Evolutionary conservation across 2,113 vertebrate species (phyloP).

Genomic region (Oreochromis spilurus): DNA sequence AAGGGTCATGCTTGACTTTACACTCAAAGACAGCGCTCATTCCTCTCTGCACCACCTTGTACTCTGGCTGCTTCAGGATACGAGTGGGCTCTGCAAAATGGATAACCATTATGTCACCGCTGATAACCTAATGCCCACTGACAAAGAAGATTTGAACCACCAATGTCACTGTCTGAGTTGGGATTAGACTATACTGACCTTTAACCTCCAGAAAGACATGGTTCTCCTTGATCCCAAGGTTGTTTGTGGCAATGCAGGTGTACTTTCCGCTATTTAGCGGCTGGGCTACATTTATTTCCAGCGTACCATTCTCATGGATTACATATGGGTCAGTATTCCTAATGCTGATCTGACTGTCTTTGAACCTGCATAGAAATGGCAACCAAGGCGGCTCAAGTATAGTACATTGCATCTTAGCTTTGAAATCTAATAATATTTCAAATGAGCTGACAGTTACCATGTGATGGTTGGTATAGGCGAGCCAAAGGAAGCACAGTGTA

Average conservation of each 20-base stretch:
- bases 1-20: constrained; percentile 86
- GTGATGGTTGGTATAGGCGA: constrained; percentile 88
- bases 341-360: constrained; percentile 81
- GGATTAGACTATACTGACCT: constrained; percentile 72
- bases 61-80: constrained; percentile 89
- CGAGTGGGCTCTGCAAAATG: constrained; percentile 82
- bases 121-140: not conserved
- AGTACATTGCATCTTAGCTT: not conserved
- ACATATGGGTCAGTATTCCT: constrained; percentile 78
- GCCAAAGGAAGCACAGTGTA: constrained; percentile 90
- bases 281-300: constrained; percentile 88
- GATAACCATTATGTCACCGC: not conserved
- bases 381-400: rapidly evolving
- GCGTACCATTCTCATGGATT: constrained; percentile 86
- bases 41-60: constrained; percentile 83
- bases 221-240: constrained; percentile 86
- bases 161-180: not conserved
- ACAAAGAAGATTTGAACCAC: not conserved
- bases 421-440: not conserved
- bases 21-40: constrained; percentile 85
- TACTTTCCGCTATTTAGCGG: constrained; percentile 82
- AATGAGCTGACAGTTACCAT: constrained; percentile 72
- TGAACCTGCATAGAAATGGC: constrained; percentile 78
- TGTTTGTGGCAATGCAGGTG: constrained; percentile 90
- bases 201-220: constrained; percentile 88